phyloP scores from a whole-genome alignment of 2,888 invertebrate species.

The Apoda limacodes region DNA sequence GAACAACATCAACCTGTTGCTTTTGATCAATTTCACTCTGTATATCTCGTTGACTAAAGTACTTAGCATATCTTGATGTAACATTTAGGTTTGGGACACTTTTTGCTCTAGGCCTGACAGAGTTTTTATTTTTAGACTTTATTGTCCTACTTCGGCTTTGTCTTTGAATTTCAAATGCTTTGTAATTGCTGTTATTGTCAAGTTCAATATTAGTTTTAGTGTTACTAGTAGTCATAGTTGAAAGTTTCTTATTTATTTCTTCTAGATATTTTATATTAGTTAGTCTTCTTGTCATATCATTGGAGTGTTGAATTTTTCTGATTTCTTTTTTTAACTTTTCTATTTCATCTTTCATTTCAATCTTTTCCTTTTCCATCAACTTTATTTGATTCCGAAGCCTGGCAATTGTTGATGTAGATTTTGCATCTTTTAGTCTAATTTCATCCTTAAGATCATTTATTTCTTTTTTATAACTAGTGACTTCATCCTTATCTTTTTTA shows the following conservation, averaged over 20 bases:
- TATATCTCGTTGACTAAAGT: slow-evolving; percentile 57
- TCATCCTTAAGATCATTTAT: slow-evolving; percentile 75
- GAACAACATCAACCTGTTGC: slow-evolving; percentile 21
- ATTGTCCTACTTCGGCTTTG: slow-evolving; percentile 40
- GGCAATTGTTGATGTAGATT: slow-evolving; percentile 78
- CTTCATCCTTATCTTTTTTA: slow-evolving; percentile 79
- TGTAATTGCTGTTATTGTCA: slow-evolving; percentile 45
- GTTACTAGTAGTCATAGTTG: slow-evolving; percentile 39
- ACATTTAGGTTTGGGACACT: slow-evolving; percentile 64
- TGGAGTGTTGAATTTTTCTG: slow-evolving; percentile 70
- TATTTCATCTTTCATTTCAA: slow-evolving; percentile 72
- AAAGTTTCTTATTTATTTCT: slow-evolving; percentile 75
- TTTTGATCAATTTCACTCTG: slow-evolving; percentile 39
- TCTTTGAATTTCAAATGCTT: slow-evolving; percentile 52
- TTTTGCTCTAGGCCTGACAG: slow-evolving; percentile 45
- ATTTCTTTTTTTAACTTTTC: slow-evolving; percentile 77
- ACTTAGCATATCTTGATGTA: slow-evolving; percentile 61
- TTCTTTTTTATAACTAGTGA: slow-evolving; percentile 73
- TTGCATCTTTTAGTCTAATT: slow-evolving; percentile 77
- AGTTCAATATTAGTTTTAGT: slow-evolving; percentile 33
- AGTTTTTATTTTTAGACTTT: slow-evolving; percentile 23
- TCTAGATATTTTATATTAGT: slow-evolving; percentile 81
- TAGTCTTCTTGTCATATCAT: slow-evolving; percentile 65
- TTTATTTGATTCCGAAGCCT: slow-evolving; percentile 80
- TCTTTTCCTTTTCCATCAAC: slow-evolving; percentile 77